phyloP scores from a whole-genome alignment of 1,140 invertebrate genomes.

The Listronotus oregonensis region DNA sequence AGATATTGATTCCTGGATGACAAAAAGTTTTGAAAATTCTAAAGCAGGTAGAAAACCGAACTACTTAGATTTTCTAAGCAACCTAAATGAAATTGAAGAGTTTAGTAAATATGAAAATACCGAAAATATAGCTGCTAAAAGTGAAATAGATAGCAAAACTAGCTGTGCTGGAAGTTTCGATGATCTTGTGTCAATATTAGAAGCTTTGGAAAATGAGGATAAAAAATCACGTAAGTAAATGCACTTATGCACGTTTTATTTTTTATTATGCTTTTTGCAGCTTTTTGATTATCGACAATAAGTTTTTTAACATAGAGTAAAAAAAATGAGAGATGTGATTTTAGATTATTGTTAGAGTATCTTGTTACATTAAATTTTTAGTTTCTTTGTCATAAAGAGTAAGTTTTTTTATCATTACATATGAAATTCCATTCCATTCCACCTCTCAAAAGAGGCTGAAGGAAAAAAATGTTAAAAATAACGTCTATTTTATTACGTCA shows the following conservation, averaged over 20 bases:
- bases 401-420: no score
- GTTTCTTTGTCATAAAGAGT: no score
- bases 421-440: no score
- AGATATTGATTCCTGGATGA: constrained; percentile 42
- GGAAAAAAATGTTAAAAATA: no score
- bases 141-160: constrained; percentile 30
- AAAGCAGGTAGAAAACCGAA: constrained; percentile 37
- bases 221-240: constrained; percentile 50
- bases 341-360: no score
- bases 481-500: no score
- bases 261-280: not conserved
- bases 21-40: constrained; percentile 1
- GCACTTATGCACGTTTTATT: not conserved
- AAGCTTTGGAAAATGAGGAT: constrained; percentile 50
- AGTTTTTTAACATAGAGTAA: no score
- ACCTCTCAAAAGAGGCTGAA: no score
- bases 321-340: no score
- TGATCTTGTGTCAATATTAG: constrained; percentile 49
- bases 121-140: constrained; percentile 20
- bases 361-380: no score
- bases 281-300: no score
- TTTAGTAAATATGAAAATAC: constrained; percentile 9
- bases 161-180: constrained; percentile 40
- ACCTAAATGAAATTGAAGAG: constrained; percentile 42
- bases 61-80: constrained; percentile 46